Percentiles rank a stretch among this genome's conserved stretches.
Conservation (phyloP, 2,113 vertebrate genomes). For the Semnornis frantzii region DNA sequence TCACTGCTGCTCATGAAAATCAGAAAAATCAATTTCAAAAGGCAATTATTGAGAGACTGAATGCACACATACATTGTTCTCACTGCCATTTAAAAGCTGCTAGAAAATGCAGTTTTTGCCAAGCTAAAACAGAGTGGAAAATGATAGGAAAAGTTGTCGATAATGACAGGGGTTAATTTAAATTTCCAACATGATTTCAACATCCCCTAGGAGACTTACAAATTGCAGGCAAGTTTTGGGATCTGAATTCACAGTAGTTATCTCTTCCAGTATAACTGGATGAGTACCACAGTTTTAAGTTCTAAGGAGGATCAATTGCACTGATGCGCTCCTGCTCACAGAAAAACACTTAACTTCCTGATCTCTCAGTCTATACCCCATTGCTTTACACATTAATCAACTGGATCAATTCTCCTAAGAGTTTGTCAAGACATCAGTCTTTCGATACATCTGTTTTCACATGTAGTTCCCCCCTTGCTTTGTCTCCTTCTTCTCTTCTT, state of each 20-base stretch:
- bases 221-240: constrained; percentile 19
- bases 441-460: not conserved
- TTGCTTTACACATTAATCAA: constrained; percentile 27
- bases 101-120: not conserved
- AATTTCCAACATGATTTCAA: constrained; percentile 35
- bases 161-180: constrained; percentile 34
- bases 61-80: not conserved
- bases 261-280: not conserved
- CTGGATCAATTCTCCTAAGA: constrained; percentile 32
- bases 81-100: not conserved
- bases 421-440: constrained; percentile 21
- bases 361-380: constrained; percentile 32
- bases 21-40: constrained; percentile 17
- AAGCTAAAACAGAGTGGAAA: constrained; percentile 1
- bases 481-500: not conserved
- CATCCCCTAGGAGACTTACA: constrained; percentile 4
- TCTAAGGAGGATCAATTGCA: constrained; percentile 1
- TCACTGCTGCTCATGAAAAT: not conserved
- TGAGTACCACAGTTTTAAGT: not conserved
- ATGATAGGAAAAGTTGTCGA: not conserved
- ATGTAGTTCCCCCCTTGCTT: not conserved
- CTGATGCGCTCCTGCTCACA: constrained; percentile 28
- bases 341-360: constrained; percentile 38
- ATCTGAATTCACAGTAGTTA: constrained; percentile 16
- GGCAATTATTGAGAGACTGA: constrained; percentile 8